These are phyloP conservation scores for Hesperophylax magnus DNA, from an alignment of 1,140 invertebrate genomes.

Conservation along the genomic window DNA sequence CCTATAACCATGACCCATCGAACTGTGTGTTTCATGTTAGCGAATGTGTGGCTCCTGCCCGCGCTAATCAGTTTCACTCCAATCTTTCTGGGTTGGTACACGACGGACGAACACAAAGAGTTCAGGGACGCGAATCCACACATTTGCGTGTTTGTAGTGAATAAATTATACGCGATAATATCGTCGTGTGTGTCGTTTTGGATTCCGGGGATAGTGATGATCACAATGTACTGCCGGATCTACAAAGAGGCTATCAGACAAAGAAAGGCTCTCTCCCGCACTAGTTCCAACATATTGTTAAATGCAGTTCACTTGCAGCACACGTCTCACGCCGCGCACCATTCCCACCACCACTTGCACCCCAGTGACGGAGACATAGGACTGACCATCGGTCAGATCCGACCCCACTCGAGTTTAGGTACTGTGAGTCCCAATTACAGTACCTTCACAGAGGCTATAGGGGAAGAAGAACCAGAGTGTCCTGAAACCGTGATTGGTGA, in stretches of 20 bases:
- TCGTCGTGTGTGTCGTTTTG: slow-evolving; percentile 95
- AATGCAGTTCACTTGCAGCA: slow-evolving; percentile 87
- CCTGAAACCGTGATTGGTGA: slow-evolving; percentile 61
- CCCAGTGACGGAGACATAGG: slow-evolving; percentile 74
- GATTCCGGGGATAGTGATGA: slow-evolving; percentile 95
- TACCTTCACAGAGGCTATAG: slow-evolving; percentile 77
- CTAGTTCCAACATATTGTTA: slow-evolving; percentile 85
- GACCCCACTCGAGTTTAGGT: slow-evolving; percentile 70
- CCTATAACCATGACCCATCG: slow-evolving; percentile 88
- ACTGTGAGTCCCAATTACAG: slow-evolving; percentile 74
- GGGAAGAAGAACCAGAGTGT: slow-evolving; percentile 70
- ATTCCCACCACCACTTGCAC: slow-evolving; percentile 78
- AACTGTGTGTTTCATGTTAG: slow-evolving; percentile 86
- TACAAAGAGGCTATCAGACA: slow-evolving; percentile 92
- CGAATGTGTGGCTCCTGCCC: slow-evolving; percentile 91
- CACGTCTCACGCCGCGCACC: slow-evolving; percentile 76
- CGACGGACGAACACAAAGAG: slow-evolving; percentile 83
- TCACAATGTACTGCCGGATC: slow-evolving; percentile 92
- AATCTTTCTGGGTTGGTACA: slow-evolving; percentile 94
- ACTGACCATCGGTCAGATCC: slow-evolving; percentile 59
- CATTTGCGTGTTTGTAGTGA: slow-evolving; percentile 89
- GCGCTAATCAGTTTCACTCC: slow-evolving; percentile 95
- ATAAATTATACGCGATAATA: slow-evolving; percentile 90
- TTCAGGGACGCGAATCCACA: slow-evolving; percentile 80
- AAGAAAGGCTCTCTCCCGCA: slow-evolving; percentile 85